Percentiles rank a stretch among this genome's conserved stretches.
phyloP scores from a whole-genome alignment of 2,797 vertebrate genomes.

The Neomorphus geoffroyi region DNA sequence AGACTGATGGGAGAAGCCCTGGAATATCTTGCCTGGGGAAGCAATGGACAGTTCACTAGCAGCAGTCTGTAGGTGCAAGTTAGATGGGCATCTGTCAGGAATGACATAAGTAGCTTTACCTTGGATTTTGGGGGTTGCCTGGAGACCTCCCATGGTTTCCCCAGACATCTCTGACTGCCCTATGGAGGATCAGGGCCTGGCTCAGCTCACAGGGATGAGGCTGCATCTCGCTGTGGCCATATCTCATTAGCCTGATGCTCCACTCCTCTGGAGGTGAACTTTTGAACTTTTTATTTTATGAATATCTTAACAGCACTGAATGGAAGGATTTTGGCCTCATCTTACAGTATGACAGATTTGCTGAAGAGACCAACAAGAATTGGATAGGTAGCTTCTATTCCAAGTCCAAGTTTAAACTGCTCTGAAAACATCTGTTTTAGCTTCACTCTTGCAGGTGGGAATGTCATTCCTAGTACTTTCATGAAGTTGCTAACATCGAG shows the following conservation, averaged over 20 bases:
- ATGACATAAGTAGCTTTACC: background rate
- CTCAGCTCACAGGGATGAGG: background rate
- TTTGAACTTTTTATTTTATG: background rate
- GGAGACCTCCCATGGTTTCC: background rate
- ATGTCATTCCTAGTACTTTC: background rate
- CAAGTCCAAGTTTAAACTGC: background rate
- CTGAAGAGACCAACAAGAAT: background rate
- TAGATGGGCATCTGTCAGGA: background rate
- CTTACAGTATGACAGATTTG: background rate
- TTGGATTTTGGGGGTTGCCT: background rate
- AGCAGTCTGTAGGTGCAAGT: background rate
- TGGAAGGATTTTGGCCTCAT: background rate
- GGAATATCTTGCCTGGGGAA: background rate
- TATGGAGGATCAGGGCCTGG: background rate
- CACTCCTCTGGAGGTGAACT: background rate
- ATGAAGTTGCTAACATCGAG: background rate
- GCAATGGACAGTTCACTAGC: background rate
- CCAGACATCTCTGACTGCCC: background rate
- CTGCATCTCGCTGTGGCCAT: background rate
- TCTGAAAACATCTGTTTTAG: slow-evolving; percentile 24
- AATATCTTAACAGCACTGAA: background rate
- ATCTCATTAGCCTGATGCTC: background rate
- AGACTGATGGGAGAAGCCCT: background rate
- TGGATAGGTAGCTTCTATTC: background rate
- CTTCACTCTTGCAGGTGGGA: background rate